Conservation (phyloP, 1,140 invertebrate genomes). For the Macrobrachium rosenbergii region DNA sequence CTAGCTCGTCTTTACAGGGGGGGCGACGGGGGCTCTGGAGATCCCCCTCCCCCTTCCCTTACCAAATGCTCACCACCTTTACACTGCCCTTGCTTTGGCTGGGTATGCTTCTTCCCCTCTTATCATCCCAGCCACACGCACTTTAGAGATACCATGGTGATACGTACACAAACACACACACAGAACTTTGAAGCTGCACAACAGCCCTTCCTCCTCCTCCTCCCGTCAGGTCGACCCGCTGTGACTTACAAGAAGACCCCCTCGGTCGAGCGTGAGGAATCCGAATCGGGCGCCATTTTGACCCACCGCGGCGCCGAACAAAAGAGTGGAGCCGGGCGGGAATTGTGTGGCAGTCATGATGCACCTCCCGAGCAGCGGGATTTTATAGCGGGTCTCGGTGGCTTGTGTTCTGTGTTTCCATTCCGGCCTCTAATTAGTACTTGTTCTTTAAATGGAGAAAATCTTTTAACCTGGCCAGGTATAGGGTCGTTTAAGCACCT, state of each 20-base stretch:
- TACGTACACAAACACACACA: constrained; percentile 15
- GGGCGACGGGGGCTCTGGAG: not conserved
- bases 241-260: constrained; percentile 58
- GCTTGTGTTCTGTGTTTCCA: not conserved
- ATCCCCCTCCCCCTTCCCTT: not conserved
- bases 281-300: constrained; percentile 40
- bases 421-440: constrained; percentile 1
- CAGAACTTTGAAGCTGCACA: constrained; percentile 5
- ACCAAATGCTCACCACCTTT: not conserved
- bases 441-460: not conserved
- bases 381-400: constrained; percentile 10
- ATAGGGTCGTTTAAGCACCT: no score
- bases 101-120: no score
- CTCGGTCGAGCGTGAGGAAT: constrained; percentile 32
- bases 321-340: constrained; percentile 26
- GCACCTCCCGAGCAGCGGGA: constrained; percentile 25
- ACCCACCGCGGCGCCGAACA: constrained; percentile 49
- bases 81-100: no score
- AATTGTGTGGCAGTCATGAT: not conserved
- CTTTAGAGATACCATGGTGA: no score
- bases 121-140: no score
- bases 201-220: not conserved
- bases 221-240: constrained; percentile 32
- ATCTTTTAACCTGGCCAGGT: no score
- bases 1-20: not conserved